These are phyloP conservation scores for Mustela nigripes DNA, from an alignment of 2,113 vertebrate genomes.

Conservation along the genomic window DNA sequence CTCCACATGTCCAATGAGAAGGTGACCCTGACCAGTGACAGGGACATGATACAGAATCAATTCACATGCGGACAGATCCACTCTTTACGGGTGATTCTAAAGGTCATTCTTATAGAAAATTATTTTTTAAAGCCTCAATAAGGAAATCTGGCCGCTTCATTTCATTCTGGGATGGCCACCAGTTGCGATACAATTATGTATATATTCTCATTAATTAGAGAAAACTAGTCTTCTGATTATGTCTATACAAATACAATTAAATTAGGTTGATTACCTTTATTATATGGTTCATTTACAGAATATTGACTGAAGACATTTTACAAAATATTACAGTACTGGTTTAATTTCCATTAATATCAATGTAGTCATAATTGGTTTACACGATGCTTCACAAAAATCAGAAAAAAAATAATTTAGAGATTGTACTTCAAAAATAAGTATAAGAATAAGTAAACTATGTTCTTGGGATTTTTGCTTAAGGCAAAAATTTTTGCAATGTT, in stretches of 20 bases:
- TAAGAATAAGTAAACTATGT: slow-evolving; percentile 41
- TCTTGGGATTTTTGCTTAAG: background rate
- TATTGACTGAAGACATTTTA: slow-evolving; percentile 42
- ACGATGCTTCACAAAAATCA: slow-evolving; percentile 15
- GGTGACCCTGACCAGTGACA: background rate
- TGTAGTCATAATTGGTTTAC: background rate
- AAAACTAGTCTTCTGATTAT: slow-evolving; percentile 10
- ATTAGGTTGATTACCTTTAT: slow-evolving; percentile 41
- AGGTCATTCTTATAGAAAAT: background rate
- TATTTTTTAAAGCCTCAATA: slow-evolving; percentile 9
- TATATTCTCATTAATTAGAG: slow-evolving; percentile 25
- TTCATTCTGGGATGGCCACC: background rate
- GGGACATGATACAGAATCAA: background rate
- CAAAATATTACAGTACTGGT: background rate
- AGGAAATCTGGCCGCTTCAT: background rate
- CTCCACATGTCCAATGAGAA: background rate
- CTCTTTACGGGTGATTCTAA: background rate
- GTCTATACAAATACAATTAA: slow-evolving; percentile 41
- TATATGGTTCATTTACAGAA: slow-evolving; percentile 28
- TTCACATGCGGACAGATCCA: background rate
- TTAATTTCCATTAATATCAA: slow-evolving; percentile 34
- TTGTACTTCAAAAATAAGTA: slow-evolving; percentile 38
- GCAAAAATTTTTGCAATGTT: background rate
- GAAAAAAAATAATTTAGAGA: slow-evolving; percentile 4
- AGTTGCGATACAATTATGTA: background rate